Base-by-base conservation (phyloP, 2,888 invertebrate species). In the Andrena haemorrhoa region DNA sequence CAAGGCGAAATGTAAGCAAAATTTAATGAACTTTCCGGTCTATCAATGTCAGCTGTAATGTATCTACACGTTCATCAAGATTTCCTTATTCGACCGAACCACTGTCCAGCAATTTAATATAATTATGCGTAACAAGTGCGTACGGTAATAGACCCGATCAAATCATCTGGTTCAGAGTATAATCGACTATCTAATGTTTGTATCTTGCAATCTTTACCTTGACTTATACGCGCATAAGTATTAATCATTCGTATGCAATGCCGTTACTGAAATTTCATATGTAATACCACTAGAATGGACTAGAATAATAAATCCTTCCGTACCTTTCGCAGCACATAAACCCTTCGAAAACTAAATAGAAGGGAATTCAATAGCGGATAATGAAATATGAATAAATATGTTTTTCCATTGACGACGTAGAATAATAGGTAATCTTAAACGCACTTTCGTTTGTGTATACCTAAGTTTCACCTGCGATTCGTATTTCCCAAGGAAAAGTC, bases 111-210 rank as follows among this genome's bases (percentile, higher is more conserved):
- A 77, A 82, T 82, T 85, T 75, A 70, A 80, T 64, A 41, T 87
- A 87, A 89, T 89, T 89, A 85, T 85, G 84, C 81, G 81, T 84
- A 86, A 85, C 81, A 82, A 76, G 82, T 89, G 86, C 85, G 79
- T 88, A 75, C 78, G 71, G 79, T 82, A 84, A 85, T 88, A 79
- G 80, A 86, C 78, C 71, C 69, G 68, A 74, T 85, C 82, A 71
- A 69, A 76, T 71, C 78, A 72, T 87, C 85, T 74, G 23, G n/a
- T 23, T 56, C 41, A 41, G 51, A 26, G 35, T 33, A 72, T 71
- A 85, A 85, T 72, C 56, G 71, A 8, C 68, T 16, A 26, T 60
- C 56, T 29, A 76, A 68, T 64, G 47, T 78, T 71, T 75, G 23
- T 65, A 63, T 63, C 61, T 61, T 68, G 53, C 41, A 64, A 72